Evolutionary conservation across 1,140 invertebrate genomes (phyloP).

Genomic region (Drosophila ambigua): DNA sequence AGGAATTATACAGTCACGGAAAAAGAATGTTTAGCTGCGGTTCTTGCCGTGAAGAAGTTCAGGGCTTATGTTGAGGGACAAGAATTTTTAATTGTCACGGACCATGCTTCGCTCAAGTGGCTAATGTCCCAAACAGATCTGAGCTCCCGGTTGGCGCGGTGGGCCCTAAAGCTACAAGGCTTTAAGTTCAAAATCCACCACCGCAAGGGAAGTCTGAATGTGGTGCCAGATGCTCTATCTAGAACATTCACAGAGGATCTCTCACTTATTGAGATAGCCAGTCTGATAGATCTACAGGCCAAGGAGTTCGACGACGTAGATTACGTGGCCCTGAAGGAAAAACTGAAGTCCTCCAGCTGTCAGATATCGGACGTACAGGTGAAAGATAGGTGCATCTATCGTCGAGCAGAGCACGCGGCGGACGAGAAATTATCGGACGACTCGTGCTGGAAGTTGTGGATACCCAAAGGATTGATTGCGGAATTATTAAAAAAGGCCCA

Average conservation of each 20-base stretch:
- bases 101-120: too few relatives aligned
- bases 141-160: too few relatives aligned
- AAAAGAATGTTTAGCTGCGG: constrained; percentile 10
- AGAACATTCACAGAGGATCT: too few relatives aligned
- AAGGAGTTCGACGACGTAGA: constrained; percentile 2
- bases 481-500: too few relatives aligned
- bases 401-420: background rate
- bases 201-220: too few relatives aligned
- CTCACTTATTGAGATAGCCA: too few relatives aligned
- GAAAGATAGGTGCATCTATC: constrained; percentile 3
- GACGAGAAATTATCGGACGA: background rate
- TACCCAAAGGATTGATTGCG: too few relatives aligned
- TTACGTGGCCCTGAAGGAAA: constrained; percentile 5
- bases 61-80: constrained; percentile 14
- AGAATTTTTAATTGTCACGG: constrained; percentile 4
- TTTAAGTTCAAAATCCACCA: too few relatives aligned
- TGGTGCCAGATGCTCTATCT: too few relatives aligned
- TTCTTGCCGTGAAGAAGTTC: constrained; percentile 15
- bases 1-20: constrained; percentile 18
- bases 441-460: too few relatives aligned
- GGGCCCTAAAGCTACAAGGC: too few relatives aligned
- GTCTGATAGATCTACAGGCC: background rate
- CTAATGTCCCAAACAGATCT: too few relatives aligned
- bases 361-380: constrained; percentile 4
- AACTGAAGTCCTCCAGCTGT: background rate